Percentiles rank a stretch among this genome's conserved stretches.
Conservation (phyloP, 2,797 vertebrate genomes). For the Nothura maculosa region DNA sequence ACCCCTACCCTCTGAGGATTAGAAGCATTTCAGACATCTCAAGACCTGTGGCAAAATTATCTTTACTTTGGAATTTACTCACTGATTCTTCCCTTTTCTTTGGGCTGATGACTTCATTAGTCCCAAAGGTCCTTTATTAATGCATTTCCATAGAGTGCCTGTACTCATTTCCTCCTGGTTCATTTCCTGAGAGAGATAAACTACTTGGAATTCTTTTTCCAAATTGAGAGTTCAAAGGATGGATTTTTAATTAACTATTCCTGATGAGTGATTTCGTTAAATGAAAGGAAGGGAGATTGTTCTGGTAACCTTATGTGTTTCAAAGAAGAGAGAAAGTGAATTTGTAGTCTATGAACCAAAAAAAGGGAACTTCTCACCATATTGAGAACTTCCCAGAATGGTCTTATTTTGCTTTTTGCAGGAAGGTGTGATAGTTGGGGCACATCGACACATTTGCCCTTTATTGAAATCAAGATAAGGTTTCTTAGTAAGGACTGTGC, state of each 20-base stretch:
- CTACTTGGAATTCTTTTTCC: slow-evolving; percentile 57
- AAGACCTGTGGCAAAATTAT: slow-evolving; percentile 29
- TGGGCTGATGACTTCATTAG: slow-evolving; percentile 45
- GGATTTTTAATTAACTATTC: slow-evolving; percentile 61
- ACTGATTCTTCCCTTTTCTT: slow-evolving; percentile 6
- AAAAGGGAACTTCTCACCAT: neutral
- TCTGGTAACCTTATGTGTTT: slow-evolving; percentile 20
- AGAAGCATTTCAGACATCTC: slow-evolving; percentile 27
- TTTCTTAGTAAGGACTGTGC: neutral
- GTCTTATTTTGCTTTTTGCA: neutral
- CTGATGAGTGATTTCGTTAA: slow-evolving; percentile 53
- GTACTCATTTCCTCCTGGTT: slow-evolving; percentile 42
- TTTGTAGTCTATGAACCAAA: neutral
- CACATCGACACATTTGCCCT: neutral
- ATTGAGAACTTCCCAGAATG: neutral
- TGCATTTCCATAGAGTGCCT: neutral
- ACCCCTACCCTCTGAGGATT: neutral
- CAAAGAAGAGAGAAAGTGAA: neutral
- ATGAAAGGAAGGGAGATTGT: slow-evolving; percentile 53
- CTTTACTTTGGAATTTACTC: slow-evolving; percentile 1
- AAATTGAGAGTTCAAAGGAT: slow-evolving; percentile 60
- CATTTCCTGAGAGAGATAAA: slow-evolving; percentile 60
- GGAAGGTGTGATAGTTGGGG: neutral
- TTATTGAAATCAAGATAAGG: neutral
- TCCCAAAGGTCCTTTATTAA: slow-evolving; percentile 54